These are phyloP conservation scores for Chelon auratus DNA, from an alignment of 2,797 vertebrate genomes.

Conservation along the genomic window DNA sequence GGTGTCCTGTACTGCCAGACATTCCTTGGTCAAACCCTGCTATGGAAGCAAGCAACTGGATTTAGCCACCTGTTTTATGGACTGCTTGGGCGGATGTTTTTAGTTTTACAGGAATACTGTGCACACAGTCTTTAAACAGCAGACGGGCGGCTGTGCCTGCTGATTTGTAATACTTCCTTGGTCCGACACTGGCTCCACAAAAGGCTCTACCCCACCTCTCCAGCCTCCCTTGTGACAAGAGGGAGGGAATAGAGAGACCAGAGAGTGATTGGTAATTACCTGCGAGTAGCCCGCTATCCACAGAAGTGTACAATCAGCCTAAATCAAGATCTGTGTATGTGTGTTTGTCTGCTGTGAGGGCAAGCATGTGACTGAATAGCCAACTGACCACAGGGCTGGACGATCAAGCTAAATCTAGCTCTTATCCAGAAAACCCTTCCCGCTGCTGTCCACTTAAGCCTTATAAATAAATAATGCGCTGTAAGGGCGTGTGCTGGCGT, in stretches of 20 bases:
- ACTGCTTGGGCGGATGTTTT: conserved; percentile 72
- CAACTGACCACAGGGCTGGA: conserved; percentile 78
- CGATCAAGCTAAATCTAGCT: conserved; percentile 77
- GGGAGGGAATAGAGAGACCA: conserved; percentile 50
- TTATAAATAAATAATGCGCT: conserved; percentile 80
- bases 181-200: conserved; percentile 57
- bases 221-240: conserved; percentile 62
- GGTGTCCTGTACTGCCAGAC: conserved; percentile 56
- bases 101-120: conserved; percentile 66
- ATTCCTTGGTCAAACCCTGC: conserved; percentile 66
- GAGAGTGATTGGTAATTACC: conserved; percentile 75
- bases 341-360: conserved; percentile 10
- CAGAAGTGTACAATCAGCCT: conserved; percentile 64
- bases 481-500: conserved; percentile 58
- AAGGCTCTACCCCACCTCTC: conserved; percentile 48
- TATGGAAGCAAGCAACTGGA: conserved; percentile 49
- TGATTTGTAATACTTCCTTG: conserved; percentile 51
- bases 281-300: conserved; percentile 65
- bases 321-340: conserved; percentile 55
- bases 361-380: conserved; percentile 51
- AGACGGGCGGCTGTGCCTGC: conserved; percentile 46
- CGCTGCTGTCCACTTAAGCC: conserved; percentile 73
- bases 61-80: conserved; percentile 80
- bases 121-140: conserved; percentile 46
- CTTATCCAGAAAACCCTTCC: conserved; percentile 72